Base-by-base conservation (phyloP, 2,113 vertebrate species). In the Corythoichthys intestinalis region DNA sequence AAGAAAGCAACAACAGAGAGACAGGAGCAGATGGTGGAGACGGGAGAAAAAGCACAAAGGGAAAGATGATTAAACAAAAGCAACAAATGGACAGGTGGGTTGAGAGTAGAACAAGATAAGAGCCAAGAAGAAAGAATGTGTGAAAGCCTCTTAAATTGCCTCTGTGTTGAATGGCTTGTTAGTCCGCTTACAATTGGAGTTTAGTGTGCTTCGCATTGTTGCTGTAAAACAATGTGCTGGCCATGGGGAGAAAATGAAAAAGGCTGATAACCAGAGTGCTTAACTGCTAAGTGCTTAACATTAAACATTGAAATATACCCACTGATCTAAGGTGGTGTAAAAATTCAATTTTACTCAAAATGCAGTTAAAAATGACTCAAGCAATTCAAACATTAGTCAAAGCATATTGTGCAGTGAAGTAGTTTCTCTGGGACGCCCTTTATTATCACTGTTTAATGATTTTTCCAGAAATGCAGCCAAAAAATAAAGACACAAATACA, bases 381-480 rank as follows among this genome's bases (percentile, higher is more conserved):
- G 28, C 3, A 34, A 28, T 54, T 54, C 15, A 52, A 53, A 7
- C 17, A 52, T 7, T 7, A 53, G n/a, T n/a, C 15, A n/a, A n/a
- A 20, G 47, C 11, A 4, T 49, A 49, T 12, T 14, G 10, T 0
- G 47, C 12, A 49, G 47, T 12, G 11, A 49, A 13, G 12, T 8
- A 49, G 47, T 6, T 41, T 41, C 6, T 41, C 6, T 41, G 47
- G 11, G 47, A 49, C 47, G 12, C 46, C 46, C 46, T 10, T 47
- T 47, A 47, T 47, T 47, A 44, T 44, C 41, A 44, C 41, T 44
- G 15, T 56, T 85, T 84, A 77, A 85, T 77, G 52, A 17, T 72
- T 84, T 78, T 66, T 28, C 74, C 37, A 74, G 78, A 84, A 83
- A 73, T 88, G 83, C 77, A 73, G 77, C 76, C 86, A 80, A 58